Conservation (phyloP, 92 coral and sea anemone genomes). For the Palythoa heliodiscus region DNA sequence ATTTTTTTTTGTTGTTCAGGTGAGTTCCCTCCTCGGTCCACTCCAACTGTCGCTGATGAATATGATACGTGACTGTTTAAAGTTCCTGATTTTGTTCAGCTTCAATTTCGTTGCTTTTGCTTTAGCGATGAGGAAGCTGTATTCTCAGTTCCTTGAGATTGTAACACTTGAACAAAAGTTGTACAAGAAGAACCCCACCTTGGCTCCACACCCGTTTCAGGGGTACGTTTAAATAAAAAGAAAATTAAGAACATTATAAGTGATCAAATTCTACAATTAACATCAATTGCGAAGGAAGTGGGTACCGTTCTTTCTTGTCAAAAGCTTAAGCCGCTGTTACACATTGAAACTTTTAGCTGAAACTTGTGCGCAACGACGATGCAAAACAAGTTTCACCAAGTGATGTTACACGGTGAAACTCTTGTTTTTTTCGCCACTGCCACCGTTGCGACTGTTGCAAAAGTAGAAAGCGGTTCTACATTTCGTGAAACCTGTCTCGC, state of each 20-base stretch:
- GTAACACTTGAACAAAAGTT: not conserved
- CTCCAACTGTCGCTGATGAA: conserved; percentile 36
- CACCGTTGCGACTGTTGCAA: too few species aligned
- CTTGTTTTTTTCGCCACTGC: too few species aligned
- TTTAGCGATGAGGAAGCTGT: conserved; percentile 32
- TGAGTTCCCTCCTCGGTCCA: conserved; percentile 38
- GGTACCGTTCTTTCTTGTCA: too few species aligned
- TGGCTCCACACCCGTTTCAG: not conserved
- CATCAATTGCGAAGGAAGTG: too few species aligned
- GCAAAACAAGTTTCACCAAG: too few species aligned
- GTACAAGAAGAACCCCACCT: not conserved
- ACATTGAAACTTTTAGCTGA: too few species aligned
- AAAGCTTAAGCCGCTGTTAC: too few species aligned
- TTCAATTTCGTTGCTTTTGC: conserved; percentile 22
- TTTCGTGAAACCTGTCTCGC: too few species aligned
- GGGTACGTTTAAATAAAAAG: not conserved
- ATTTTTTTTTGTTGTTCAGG: not conserved
- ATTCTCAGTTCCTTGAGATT: conserved; percentile 26
- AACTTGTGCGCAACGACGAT: too few species aligned
- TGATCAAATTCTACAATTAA: not conserved
- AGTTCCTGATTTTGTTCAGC: conserved; percentile 41
- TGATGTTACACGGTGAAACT: too few species aligned
- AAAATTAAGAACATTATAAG: not conserved
- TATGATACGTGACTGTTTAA: conserved; percentile 25
- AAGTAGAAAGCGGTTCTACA: too few species aligned